A percentile compares a stretch with the other conserved stretches of the same genome.
Evolutionary conservation across 2,113 vertebrate species (phyloP).

Genomic region (Tyto alba): DNA sequence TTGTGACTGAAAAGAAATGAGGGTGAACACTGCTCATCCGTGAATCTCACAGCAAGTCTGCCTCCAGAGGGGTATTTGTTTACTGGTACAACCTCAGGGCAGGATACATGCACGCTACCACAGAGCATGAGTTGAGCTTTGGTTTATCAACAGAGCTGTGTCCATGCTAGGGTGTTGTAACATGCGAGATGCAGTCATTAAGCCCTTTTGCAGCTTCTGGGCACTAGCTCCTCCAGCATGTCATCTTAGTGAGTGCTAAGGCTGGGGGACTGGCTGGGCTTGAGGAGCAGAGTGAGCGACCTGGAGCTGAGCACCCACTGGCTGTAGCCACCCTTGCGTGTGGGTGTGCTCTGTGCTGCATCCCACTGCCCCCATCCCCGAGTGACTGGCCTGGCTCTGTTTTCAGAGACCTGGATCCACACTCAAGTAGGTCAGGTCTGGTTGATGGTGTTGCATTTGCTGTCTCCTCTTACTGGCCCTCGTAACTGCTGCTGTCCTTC

Average conservation of each 20-base stretch:
- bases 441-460: neutral
- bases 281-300: neutral
- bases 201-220: neutral
- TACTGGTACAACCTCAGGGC: neutral
- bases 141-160: neutral
- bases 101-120: neutral
- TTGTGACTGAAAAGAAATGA: neutral
- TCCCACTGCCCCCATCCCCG: neutral
- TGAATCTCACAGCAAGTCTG: neutral
- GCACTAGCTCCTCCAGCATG: neutral
- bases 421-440: neutral
- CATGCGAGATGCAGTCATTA: neutral
- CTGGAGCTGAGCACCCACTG: neutral
- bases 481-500: neutral
- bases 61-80: neutral
- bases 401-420: neutral
- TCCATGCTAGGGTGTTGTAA: neutral
- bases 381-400: neutral
- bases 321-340: fast-evolving
- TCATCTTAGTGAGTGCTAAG: neutral
- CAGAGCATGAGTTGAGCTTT: neutral
- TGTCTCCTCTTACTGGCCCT: neutral
- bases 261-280: neutral
- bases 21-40: neutral
- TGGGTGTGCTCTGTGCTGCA: neutral